Base-by-base conservation (phyloP, 2,113 vertebrate genomes). In the Pteronura brasiliensis region DNA sequence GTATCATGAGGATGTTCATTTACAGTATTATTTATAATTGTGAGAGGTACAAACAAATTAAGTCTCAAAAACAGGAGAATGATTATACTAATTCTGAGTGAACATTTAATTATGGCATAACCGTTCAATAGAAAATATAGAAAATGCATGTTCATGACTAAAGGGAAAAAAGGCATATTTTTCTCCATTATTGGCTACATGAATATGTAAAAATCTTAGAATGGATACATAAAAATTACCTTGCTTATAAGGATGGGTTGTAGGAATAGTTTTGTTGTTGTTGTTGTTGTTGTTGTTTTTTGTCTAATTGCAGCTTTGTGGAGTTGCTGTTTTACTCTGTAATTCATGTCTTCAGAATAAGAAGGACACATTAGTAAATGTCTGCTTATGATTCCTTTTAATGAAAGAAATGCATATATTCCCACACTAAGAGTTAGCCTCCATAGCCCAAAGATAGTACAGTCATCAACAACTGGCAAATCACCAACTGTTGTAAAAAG, bases 21-120 rank as follows among this genome's bases (percentile, higher is more conserved):
- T 49, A 59, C 4, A 85, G 77, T 42, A 93, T 86, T 88, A 88
- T 83, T 77, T 90, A 88, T 88, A 81, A 57, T 49, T 90, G 18
- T 76, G 8, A 93, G 52, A 94, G 80, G 61, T 84, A 88, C 94
- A 96, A 95, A 49, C n/a, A 89, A 86, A 92, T 42, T 65, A 80
- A 89, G 17, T 10, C 7, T 92, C 67, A 55, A 81, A 86, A 96
- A 44, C 13, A 80, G 39, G 49, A 79, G 42, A 97, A 95, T 69
- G 15, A 63, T 69, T 14, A 13, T 13, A 69, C 81, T 71, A 74
- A 81, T 49, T 89, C 52, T 95, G 47, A 85, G 18, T 82, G 34
- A n/a, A 95, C 79, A 17, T 82, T 49, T 88, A 49, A n/a, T 88
- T 81, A 61, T 13, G 49, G 12, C 8, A 55, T 39, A 69, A 27